Conservation (phyloP, 2,113 vertebrate genomes). For the Python bivittatus region DNA sequence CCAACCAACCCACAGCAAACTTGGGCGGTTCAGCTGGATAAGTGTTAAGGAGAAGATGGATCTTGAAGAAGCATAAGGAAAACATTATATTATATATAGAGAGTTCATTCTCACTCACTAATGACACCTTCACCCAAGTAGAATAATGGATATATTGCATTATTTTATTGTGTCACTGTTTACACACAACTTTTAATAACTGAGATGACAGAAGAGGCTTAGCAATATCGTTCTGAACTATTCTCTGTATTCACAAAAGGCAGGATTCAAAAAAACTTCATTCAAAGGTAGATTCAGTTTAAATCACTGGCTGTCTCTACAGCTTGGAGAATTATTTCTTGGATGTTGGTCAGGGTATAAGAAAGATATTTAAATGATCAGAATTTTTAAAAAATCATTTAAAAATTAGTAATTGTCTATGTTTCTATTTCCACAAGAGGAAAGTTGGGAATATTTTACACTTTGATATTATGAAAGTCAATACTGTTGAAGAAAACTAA, state of each 20-base stretch:
- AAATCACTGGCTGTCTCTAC: not conserved
- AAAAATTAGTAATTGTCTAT: not conserved
- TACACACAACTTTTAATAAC: rapidly evolving
- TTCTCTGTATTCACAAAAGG: not conserved
- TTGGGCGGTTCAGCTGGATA: constrained; percentile 45
- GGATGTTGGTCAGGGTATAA: not conserved
- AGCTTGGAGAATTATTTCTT: not conserved
- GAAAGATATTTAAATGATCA: not conserved
- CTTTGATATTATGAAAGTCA: not conserved
- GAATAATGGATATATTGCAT: not conserved
- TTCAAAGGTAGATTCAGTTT: not conserved
- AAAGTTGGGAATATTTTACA: not conserved
- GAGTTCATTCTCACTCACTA: constrained; percentile 53
- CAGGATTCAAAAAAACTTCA: not conserved
- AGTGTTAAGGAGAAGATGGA: constrained; percentile 62
- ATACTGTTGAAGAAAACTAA: not conserved
- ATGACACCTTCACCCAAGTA: constrained; percentile 17
- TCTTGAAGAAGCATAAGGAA: constrained; percentile 72
- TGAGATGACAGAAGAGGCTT: not conserved
- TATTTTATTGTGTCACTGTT: not conserved
- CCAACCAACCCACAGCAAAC: constrained; percentile 52
- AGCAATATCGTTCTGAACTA: rapidly evolving
- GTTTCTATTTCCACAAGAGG: too few relatives aligned
- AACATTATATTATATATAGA: constrained; percentile 75
- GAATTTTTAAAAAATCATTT: not conserved